Conservation (phyloP, 2,113 vertebrate species). For the Salvator merianae region DNA sequence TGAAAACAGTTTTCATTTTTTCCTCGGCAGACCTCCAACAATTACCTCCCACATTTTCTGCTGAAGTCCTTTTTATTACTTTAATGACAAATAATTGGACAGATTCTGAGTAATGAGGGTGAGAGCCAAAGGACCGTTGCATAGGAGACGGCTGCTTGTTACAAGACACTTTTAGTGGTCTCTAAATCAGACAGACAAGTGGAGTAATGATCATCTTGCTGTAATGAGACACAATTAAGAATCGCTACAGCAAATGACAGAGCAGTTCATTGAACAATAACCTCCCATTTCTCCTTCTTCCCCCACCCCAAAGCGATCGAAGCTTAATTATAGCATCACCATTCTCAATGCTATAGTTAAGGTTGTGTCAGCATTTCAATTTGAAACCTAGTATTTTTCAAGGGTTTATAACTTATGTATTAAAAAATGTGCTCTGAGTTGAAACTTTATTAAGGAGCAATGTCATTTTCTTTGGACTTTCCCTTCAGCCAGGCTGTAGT, state of each 20-base stretch:
- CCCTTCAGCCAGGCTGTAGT: neutral
- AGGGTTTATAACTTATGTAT: slow-evolving; percentile 54
- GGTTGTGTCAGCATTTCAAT: slow-evolving; percentile 72
- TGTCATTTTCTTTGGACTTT: slow-evolving; percentile 15
- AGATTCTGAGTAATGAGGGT: slow-evolving; percentile 86
- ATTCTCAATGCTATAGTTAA: slow-evolving; percentile 73
- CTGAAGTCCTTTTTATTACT: slow-evolving; percentile 83
- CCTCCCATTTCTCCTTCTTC: slow-evolving; percentile 71
- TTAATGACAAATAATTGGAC: slow-evolving; percentile 91
- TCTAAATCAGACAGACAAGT: slow-evolving; percentile 88
- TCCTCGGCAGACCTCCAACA: slow-evolving; percentile 77
- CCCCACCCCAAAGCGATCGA: slow-evolving; percentile 74
- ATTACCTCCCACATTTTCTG: slow-evolving; percentile 82
- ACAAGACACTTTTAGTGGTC: slow-evolving; percentile 85
- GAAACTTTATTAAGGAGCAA: slow-evolving; percentile 47
- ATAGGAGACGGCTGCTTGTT: slow-evolving; percentile 79
- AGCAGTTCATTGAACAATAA: slow-evolving; percentile 83
- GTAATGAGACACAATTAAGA: slow-evolving; percentile 87
- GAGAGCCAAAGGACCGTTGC: slow-evolving; percentile 81
- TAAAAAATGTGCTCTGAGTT: slow-evolving; percentile 47
- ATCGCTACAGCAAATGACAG: slow-evolving; percentile 80
- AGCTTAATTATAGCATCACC: slow-evolving; percentile 78
- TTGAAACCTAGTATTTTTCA: slow-evolving; percentile 68
- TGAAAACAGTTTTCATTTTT: slow-evolving; percentile 81
- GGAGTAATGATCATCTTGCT: slow-evolving; percentile 83